Percentiles rank a stretch among this genome's conserved stretches.
phyloP scores from a whole-genome alignment of 2,113 vertebrate species.

The Fregata magnificens region DNA sequence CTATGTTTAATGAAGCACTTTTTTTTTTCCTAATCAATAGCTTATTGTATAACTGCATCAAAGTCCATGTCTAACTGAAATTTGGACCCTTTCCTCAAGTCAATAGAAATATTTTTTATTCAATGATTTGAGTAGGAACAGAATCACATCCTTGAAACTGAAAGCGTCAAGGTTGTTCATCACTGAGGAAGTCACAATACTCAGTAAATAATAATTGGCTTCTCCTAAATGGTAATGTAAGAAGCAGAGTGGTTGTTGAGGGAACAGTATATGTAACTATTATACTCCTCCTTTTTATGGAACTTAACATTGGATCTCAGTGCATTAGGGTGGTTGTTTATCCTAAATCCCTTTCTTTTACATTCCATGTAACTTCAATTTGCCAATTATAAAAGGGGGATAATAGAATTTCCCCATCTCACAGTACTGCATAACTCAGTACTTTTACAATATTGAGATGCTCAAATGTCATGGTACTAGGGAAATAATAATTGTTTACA shows the following conservation, averaged over 20 bases:
- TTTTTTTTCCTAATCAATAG: neutral
- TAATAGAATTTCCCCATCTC: neutral
- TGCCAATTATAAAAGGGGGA: neutral
- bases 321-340: neutral
- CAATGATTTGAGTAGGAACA: neutral
- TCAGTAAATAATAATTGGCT: neutral
- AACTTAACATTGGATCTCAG: neutral
- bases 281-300: neutral
- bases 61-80: neutral
- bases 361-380: neutral
- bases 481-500: neutral
- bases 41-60: neutral
- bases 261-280: neutral
- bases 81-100: neutral
- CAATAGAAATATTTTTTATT: neutral
- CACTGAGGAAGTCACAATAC: neutral
- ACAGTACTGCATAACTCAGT: neutral
- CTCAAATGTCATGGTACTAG: neutral
- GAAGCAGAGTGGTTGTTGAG: neutral
- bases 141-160: neutral
- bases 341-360: neutral
- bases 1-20: neutral
- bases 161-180: neutral
- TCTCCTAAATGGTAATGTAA: neutral
- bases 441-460: neutral